Conservation (phyloP, 2,888 invertebrate genomes). For the Hydropsyche betteni region DNA sequence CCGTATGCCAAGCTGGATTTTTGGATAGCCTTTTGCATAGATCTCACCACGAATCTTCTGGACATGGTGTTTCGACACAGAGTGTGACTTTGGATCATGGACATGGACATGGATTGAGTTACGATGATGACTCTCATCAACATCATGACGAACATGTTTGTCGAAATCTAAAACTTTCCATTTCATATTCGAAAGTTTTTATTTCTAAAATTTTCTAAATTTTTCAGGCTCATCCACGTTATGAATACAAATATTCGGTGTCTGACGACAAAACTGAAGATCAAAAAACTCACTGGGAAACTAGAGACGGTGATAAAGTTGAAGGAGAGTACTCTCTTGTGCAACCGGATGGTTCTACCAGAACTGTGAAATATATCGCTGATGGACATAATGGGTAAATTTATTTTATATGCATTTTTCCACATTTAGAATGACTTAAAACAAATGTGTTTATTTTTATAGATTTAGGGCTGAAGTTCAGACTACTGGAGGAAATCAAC, state of each 20-base stretch:
- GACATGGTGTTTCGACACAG: constrained; percentile 30
- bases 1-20: constrained; percentile 30
- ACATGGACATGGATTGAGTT: constrained; percentile 1
- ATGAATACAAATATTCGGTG: constrained; percentile 66
- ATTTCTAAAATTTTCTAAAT: not conserved
- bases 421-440: not conserved
- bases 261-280: constrained; percentile 68
- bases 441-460: constrained; percentile 1
- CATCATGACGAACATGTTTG: constrained; percentile 14
- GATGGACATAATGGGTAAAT: constrained; percentile 65
- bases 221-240: constrained; percentile 60
- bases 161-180: not conserved
- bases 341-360: constrained; percentile 66
- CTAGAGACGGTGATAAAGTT: constrained; percentile 65
- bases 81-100: constrained; percentile 27
- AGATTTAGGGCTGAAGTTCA: constrained; percentile 52
- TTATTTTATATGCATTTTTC: not conserved
- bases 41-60: constrained; percentile 15
- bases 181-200: constrained; percentile 30
- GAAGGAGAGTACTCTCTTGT: constrained; percentile 65
- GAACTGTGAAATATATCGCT: constrained; percentile 67
- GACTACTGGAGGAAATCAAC: constrained; percentile 47
- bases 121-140: constrained; percentile 18
- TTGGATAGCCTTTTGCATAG: constrained; percentile 5
- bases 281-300: constrained; percentile 66